Conservation (phyloP, 1,140 invertebrate species). For the Wasmannia auropunctata region DNA sequence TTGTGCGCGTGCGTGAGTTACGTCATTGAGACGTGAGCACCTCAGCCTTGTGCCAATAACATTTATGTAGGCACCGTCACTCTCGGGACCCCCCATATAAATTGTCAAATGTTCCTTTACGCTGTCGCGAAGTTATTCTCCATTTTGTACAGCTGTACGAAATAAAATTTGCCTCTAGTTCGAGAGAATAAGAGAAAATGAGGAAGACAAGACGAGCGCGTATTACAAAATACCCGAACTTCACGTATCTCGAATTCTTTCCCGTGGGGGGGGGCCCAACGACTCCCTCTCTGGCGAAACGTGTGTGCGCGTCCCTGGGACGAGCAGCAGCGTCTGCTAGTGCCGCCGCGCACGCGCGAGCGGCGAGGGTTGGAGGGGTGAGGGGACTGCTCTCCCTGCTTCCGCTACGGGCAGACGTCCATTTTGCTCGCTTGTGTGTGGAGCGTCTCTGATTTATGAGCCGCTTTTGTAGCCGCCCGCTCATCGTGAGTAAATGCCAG, state of each 20-base stretch:
- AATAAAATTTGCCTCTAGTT: no score
- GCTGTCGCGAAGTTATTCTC: no score
- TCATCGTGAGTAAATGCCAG: constrained; percentile 62
- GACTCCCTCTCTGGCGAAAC: background rate
- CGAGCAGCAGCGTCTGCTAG: background rate
- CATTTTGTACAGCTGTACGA: no score
- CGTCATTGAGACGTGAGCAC: background rate
- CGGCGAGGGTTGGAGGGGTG: no score
- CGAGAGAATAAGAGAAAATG: no score
- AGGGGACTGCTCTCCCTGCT: background rate
- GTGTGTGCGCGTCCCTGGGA: background rate
- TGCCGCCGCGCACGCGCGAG: background rate
- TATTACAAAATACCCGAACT: no score
- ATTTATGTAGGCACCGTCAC: background rate
- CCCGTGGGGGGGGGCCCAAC: background rate
- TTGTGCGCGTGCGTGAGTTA: background rate
- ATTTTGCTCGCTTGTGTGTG: constrained; percentile 76
- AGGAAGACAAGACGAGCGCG: no score
- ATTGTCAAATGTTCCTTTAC: background rate
- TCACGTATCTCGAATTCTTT: no score
- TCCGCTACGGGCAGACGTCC: constrained; percentile 73
- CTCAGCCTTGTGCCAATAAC: background rate
- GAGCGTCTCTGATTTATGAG: constrained; percentile 51
- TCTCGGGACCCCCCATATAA: background rate
- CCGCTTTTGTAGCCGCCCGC: constrained; percentile 26